These are phyloP conservation scores for Propithecus coquereli DNA, from an alignment of 2,113 vertebrate genomes.

Conservation along the genomic window DNA sequence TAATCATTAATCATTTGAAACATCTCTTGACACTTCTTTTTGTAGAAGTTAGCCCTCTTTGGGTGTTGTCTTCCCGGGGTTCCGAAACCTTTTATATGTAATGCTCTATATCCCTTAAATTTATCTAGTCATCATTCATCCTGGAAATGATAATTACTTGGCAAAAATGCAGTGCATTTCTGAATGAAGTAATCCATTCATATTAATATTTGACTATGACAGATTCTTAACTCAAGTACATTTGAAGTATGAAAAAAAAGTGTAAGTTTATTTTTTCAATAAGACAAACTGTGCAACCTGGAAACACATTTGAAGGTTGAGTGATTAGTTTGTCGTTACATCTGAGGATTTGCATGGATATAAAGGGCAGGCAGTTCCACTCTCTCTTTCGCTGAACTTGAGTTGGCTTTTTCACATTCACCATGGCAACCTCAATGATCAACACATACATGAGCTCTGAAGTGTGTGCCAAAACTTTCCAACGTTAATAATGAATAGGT, in stretches of 20 bases:
- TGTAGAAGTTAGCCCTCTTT: not conserved
- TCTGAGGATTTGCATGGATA: not conserved
- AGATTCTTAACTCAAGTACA: slow-evolving; percentile 27
- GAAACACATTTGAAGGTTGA: not conserved
- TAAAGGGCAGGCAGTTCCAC: slow-evolving; percentile 5
- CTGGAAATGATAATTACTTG: slow-evolving; percentile 54
- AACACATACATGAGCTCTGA: not conserved
- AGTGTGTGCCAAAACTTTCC: not conserved
- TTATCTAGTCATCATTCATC: slow-evolving; percentile 39
- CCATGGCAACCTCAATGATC: slow-evolving; percentile 43
- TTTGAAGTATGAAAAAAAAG: not conserved
- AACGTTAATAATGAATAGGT: slow-evolving; percentile 23
- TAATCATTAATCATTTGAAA: not conserved
- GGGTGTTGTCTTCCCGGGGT: not conserved
- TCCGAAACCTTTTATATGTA: slow-evolving; percentile 42
- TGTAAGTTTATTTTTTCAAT: not conserved
- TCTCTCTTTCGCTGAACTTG: slow-evolving; percentile 61
- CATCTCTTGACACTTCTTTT: not conserved
- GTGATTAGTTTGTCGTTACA: slow-evolving; percentile 12
- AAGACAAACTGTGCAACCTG: not conserved
- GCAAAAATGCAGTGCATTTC: slow-evolving; percentile 46
- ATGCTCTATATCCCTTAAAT: not conserved
- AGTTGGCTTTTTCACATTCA: slow-evolving; percentile 48
- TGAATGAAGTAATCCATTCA: slow-evolving; percentile 40
- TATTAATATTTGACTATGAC: slow-evolving; percentile 42